Conservation (phyloP, 2,797 vertebrate species). For the Mus caroli region DNA sequence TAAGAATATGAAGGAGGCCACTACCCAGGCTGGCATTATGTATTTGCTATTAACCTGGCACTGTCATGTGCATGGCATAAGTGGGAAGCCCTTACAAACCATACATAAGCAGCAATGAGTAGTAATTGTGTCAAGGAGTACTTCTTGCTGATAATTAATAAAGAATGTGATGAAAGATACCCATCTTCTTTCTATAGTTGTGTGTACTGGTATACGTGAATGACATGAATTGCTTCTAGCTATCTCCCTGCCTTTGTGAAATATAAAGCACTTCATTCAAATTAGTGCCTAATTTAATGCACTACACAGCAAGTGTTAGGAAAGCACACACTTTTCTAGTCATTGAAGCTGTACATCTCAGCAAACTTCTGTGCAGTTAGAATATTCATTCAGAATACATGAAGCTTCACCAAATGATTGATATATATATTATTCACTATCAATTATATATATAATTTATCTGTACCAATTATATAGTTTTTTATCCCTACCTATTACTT, state of each 20-base stretch:
- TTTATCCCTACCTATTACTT: neutral
- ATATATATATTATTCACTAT: neutral
- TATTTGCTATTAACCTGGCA: neutral
- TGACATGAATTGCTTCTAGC: neutral
- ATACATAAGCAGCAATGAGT: constrained; percentile 14
- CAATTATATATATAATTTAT: neutral
- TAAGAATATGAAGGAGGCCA: neutral
- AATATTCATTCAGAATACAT: neutral
- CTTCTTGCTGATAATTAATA: constrained; percentile 15
- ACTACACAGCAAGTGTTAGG: neutral
- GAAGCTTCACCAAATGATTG: neutral
- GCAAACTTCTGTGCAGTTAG: neutral
- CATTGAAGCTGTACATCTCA: neutral
- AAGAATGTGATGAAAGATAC: constrained; percentile 6
- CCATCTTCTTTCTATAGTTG: neutral
- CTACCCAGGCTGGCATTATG: neutral
- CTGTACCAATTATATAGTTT: neutral
- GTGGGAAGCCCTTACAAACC: neutral
- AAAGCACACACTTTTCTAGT: neutral
- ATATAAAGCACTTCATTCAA: neutral
- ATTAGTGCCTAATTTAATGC: neutral
- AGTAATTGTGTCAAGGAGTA: constrained; percentile 48
- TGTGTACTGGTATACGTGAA: neutral
- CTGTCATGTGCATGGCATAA: neutral
- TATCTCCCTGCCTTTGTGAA: neutral